Base-by-base conservation (phyloP, 2,113 vertebrate species). In the Hippocampus mohnikei region DNA sequence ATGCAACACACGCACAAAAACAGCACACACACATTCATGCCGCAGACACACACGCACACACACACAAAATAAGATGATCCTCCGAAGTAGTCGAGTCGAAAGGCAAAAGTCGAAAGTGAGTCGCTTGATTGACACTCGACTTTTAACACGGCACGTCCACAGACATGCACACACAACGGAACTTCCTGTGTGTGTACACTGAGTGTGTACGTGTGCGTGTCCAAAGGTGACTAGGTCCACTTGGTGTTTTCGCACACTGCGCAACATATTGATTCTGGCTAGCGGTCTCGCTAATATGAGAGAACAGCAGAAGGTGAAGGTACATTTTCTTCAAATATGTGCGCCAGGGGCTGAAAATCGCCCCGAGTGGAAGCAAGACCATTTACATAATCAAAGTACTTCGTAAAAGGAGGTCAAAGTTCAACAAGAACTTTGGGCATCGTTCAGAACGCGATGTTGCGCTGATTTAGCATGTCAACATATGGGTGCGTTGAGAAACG, bases 11-110 rank as follows among this genome's bases (percentile, higher is more conserved):
- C 46, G 53, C 74, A 77, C 71, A 82, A 1, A 4, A 86, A 69
- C 50, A 90, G 69, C 50, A 84, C 63, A 12, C 50, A 69, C 67
- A 78, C 48, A 72, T 77, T 87, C 85, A 86, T 88, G 70, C 42
- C 79, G 78, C 33, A 55, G 7, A 7, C 18, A 3, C 27, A 18
- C 46, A 27, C 13, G 15, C 25, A 66, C 64, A 67, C 16, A 18
- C 42, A 18, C 41, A 52, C 23, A 67, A 27, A 46, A 15, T 29
- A 23, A 4, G 29, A 0, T 21, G 23, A 58, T 58, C 23, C 58
- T 60, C 58, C 21, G 37, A 5, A 1, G 46, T 7, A 2, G 3
- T 25, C 29, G 8, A 25, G 33, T 33, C 41, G 23, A 9, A 37
- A n/a, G 33, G n/a, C 20, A 55, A 9, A 64, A 3, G 1, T 21